Evolutionary conservation across 2,888 invertebrate genomes (phyloP).

Genomic region (Matsumyia berberina): DNA sequence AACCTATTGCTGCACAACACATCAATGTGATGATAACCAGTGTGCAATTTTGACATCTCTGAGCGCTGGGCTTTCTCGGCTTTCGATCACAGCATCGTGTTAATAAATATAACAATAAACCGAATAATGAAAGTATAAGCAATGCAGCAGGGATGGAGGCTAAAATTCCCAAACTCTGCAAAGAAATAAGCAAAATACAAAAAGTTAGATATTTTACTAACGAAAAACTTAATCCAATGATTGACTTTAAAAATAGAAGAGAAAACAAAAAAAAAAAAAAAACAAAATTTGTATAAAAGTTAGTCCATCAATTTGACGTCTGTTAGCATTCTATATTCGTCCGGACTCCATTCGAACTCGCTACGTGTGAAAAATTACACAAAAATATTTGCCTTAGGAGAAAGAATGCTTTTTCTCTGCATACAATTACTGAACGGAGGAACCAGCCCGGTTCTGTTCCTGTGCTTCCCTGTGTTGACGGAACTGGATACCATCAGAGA

Average conservation of each 20-base stretch:
- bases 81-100: conserved; percentile 98
- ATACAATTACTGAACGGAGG: conserved; percentile 57
- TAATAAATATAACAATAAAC: conserved; percentile 95
- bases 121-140: conserved; percentile 94
- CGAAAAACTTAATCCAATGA: conserved; percentile 12
- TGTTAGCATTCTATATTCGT: conserved; percentile 18
- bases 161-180: conserved; percentile 96
- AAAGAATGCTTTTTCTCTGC: conserved; percentile 53
- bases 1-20: conserved; percentile 95
- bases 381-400: conserved; percentile 56
- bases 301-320: conserved; percentile 74
- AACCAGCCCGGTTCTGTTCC: not conserved
- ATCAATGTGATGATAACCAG: conserved; percentile 88
- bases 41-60: conserved; percentile 84
- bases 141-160: conserved; percentile 96
- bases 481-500: conserved; percentile 8
- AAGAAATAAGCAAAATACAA: conserved; percentile 74
- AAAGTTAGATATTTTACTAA: not conserved
- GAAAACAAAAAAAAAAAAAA: not conserved
- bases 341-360: conserved; percentile 23
- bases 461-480: conserved; percentile 13
- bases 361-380: conserved; percentile 66
- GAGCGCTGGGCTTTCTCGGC: conserved; percentile 87
- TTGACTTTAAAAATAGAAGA: conserved; percentile 7
- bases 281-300: conserved; percentile 38